Base-by-base conservation (phyloP, 2,797 vertebrate genomes). In the Euthynnus affinis region DNA sequence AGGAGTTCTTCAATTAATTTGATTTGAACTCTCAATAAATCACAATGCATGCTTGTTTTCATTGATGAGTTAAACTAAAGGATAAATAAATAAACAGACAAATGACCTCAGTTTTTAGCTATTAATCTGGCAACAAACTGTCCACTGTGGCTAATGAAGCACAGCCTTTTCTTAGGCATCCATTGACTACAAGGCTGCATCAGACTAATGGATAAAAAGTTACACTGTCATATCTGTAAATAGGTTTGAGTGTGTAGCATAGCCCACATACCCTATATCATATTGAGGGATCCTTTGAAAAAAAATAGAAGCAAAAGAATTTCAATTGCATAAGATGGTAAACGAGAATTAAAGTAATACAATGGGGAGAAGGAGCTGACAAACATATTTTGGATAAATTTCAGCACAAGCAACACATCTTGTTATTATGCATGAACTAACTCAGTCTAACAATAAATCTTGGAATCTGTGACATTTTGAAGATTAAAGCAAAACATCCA, bases 91-190 rank as follows among this genome's bases (percentile, higher is more conserved):
- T 83, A 89, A 85, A 87, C 81, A 87, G 85, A 91, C 80, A 87
- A 89, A 93, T 85, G 67, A 90, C 76, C 86, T 81, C 46, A 46
- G 56, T 74, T 76, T 91, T 83, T 53, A 57, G 75, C 81, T 83
- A 93, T 94, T 90, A 91, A 92, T 94, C 90, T 91, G 86, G 85
- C 57, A 70, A 66, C 74, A 87, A 87, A 85, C 65, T 84, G 83
- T 84, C 90, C 79, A 53, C 80, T 53, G 61, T 74, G 76, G 76
- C 87, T 91, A 93, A 95, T 94, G 91, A 89, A 86, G 90, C 92
- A 73, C 62, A 0, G 60, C 78, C 64, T 86, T 83, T 87, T 87
- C 71, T 83, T 58, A 66, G 83, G 80, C 84, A 71, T 82, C 83
- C 82, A 87, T 62, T 78, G 83, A 92, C 88, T 83, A 69, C 65